These are phyloP conservation scores for Cavia porcellus DNA, from an alignment of 2,113 vertebrate species.

Conservation along the genomic window DNA sequence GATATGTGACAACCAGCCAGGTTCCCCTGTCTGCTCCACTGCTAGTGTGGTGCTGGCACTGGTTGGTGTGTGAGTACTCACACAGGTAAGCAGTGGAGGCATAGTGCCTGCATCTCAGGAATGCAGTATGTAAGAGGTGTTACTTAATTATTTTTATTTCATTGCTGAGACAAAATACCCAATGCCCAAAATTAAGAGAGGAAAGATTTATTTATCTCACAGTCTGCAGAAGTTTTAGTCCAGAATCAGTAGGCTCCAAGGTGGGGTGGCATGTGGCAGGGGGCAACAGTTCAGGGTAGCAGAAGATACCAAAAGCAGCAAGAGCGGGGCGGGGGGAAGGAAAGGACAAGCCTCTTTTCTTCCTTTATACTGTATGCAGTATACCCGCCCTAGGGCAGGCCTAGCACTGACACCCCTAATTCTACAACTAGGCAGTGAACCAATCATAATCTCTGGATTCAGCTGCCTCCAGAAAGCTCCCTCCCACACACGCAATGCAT, in stretches of 20 bases:
- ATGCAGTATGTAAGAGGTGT: neutral
- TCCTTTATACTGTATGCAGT: neutral
- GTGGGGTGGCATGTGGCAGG: neutral
- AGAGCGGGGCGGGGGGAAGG: too few relatives aligned
- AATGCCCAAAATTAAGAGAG: neutral
- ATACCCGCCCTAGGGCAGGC: neutral
- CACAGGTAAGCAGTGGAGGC: too few relatives aligned
- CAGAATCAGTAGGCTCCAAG: neutral
- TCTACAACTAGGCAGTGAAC: neutral
- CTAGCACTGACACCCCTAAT: neutral
- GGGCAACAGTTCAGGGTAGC: neutral
- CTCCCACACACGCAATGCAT: neutral
- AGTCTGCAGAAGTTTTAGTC: neutral
- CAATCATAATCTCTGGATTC: neutral
- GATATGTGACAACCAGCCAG: too few relatives aligned
- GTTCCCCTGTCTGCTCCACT: too few relatives aligned
- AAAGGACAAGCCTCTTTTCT: neutral
- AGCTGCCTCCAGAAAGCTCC: neutral
- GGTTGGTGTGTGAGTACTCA: neutral
- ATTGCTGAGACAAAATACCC: neutral
- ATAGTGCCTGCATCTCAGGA: neutral
- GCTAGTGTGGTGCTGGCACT: neutral
- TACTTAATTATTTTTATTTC: neutral
- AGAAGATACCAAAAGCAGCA: neutral
- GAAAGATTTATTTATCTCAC: neutral